phyloP scores from a whole-genome alignment of 2,797 vertebrate species.

The Oreonectes daqikongensis region DNA sequence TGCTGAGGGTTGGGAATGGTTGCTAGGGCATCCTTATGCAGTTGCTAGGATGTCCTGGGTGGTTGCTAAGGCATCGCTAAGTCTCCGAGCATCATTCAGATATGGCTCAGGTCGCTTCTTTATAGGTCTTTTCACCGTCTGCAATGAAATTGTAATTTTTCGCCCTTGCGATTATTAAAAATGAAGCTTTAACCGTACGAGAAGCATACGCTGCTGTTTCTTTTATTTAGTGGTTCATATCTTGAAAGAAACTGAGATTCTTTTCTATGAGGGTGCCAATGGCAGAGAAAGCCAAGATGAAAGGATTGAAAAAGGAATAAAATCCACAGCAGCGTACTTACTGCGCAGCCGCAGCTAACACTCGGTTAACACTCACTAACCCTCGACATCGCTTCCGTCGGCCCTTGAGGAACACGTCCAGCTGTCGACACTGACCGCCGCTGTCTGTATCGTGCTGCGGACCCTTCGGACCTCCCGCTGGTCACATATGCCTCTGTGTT shows the following conservation, averaged over 20 bases:
- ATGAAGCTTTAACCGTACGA: not conserved
- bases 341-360: not conserved
- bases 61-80: not conserved
- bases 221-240: not conserved
- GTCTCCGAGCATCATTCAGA: not conserved
- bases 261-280: not conserved
- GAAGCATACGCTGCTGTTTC: not conserved
- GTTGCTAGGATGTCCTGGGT: not conserved
- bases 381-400: not conserved
- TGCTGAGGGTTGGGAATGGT: not conserved
- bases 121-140: not conserved
- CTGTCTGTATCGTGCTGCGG: constrained; percentile 18
- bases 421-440: not conserved
- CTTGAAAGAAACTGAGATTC: not conserved
- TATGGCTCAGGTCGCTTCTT: not conserved
- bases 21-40: constrained; percentile 1
- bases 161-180: not conserved
- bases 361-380: constrained; percentile 23
- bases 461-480: constrained; percentile 55
- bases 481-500: constrained; percentile 29
- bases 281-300: not conserved
- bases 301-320: not conserved
- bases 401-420: constrained; percentile 24
- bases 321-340: not conserved
- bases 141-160: not conserved